Base-by-base conservation (phyloP, 2,113 vertebrate species). In the Heloderma charlesbogerti region DNA sequence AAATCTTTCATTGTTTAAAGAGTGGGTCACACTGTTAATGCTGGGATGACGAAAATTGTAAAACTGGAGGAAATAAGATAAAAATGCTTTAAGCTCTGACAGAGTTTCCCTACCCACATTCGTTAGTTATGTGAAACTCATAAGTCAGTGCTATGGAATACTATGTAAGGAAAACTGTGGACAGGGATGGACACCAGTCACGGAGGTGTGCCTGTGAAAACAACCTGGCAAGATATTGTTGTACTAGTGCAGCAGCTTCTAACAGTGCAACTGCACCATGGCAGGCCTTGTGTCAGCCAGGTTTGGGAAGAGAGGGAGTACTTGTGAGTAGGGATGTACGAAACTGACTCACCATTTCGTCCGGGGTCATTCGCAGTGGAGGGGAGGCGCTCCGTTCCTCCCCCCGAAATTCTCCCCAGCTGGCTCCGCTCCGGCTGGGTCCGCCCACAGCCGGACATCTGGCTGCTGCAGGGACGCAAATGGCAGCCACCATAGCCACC, bases 1-100 rank as follows among this genome's bases (percentile, higher is more conserved):
- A 78, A 79, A 75, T 91, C 67, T 90, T 86, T 2, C 57, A 4
- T 18, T 88, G 15, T 25, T 72, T 12, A 92, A 93, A 48, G 87
- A 3, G 34, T 77, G 6, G 0, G 51, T 83, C 92, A 63, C 84
- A 40, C 0, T 0, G 90, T 15, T 40, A 80, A 80, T 51, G 20
- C 37, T 40, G 9, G 5, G 1, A 2, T 13, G 48, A 87, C 12
- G 40, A 87, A 87, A 86, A 85, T 29, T 4, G 3, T 88, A 51
- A 93, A 74, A 4, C 0, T 31, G 54, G 34, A 57, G 67, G 45
- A 57, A n/a, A 60, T 22, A 87, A 84, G 54, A 69, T 57, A 34
- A 78, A 84, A 87, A 91, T 90, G 4, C 81, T 12, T 54, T n/a
- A 78, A 18, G 79, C 1, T 66, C 3, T 71, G 80, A 75, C 37